Evolutionary conservation across 2,888 invertebrate genomes (phyloP), one percentile per base, ranked within the genome.

Genomic region (Megamerina dolium): DNA sequence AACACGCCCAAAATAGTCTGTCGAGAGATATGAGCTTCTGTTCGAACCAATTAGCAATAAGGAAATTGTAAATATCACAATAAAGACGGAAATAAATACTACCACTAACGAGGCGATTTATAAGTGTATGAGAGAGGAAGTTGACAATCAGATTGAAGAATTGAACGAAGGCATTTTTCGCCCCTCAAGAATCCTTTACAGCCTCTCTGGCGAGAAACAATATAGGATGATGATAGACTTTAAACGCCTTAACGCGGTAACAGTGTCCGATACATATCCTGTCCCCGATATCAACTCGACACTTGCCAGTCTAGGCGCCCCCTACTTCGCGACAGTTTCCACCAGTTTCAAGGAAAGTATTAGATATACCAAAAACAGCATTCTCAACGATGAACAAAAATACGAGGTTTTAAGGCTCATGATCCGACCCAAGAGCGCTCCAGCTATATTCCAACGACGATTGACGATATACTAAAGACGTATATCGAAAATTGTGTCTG

Each of bases 41-140:
- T 52, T 52, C 34, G 49, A 44, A 10, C 46, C 45, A 26, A 37
- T 49, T 13, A 36, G 35, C 31, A 42, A 43, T 8, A 23, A 43
- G 6, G 26, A n/a, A 19, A 20, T 14, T 12, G 20, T n/a, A 35
- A 19, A n/a, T n/a, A n/a, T n/a, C 31, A 36, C 27, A 9, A 50
- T 64, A 2, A 58, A 56, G 44, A 67, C 69, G 23, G 42, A 57
- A 34, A 70, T 72, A 13, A 47, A 50, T 20, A 61, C 60, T 1
- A 54, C 45, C 2, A 51, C 55, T 4, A 37, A 53, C 9, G 45
- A 49, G 9, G 65, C 64, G 1, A 55, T 66, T 4, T 58, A 55
- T 34, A 52, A 59, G 18, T 49, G 57, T 16, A 59, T 66, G 50
- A 51, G 60, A 42, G 21, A 38, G n/a, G 67, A 65, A 49, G 63